Evolutionary conservation across 2,113 vertebrate genomes (phyloP).

Genomic region (human (Homo sapiens)): DNA sequence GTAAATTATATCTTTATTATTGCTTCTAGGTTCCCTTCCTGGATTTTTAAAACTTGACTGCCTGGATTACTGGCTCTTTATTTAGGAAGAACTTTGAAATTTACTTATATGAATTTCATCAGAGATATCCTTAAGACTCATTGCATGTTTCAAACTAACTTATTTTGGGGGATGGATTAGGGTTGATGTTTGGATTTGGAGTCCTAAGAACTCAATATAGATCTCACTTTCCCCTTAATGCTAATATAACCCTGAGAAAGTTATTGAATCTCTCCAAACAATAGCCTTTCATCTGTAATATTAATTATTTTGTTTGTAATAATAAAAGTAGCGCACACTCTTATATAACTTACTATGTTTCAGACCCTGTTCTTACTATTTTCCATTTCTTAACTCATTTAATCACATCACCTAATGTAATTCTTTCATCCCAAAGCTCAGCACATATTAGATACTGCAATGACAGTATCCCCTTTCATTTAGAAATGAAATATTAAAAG

Average conservation of each 20-base stretch:
- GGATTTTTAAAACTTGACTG: background rate
- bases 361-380: background rate
- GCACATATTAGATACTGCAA: background rate
- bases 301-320: background rate
- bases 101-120: background rate
- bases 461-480: background rate
- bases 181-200: background rate
- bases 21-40: background rate
- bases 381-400: background rate
- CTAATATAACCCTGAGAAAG: background rate
- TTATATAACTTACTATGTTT: background rate
- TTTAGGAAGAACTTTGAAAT: background rate
- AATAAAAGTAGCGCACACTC: background rate
- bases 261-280: background rate
- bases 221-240: background rate
- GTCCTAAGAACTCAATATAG: background rate
- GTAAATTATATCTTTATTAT: background rate
- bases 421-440: background rate
- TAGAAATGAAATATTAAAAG: constrained; percentile 28
- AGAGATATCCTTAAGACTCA: background rate
- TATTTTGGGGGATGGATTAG: background rate
- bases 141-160: background rate
- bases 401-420: background rate
- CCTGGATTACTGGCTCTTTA: background rate
- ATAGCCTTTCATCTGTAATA: background rate